A percentile compares a stretch with the other conserved stretches of the same genome.
These are phyloP conservation scores for Stenodema calcarata DNA, from an alignment of 2,888 invertebrate species.

Conservation along the genomic window DNA sequence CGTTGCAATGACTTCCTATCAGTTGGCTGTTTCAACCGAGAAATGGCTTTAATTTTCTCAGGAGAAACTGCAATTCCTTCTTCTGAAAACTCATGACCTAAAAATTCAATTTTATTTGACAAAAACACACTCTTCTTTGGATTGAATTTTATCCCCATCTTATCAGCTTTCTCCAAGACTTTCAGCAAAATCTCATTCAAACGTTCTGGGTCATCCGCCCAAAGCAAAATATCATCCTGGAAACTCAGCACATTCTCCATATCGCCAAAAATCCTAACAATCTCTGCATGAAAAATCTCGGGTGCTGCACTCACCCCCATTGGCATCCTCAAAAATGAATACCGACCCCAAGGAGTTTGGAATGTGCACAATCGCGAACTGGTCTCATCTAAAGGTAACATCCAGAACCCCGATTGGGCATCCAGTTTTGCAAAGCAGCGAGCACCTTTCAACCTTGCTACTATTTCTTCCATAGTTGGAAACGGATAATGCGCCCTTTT, in stretches of 20 bases:
- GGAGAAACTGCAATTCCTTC: constrained; percentile 52
- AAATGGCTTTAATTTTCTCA: constrained; percentile 27
- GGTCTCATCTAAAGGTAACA: constrained; percentile 10
- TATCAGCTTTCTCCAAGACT: constrained; percentile 41
- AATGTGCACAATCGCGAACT: constrained; percentile 36
- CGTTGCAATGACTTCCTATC: constrained; percentile 54
- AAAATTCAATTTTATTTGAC: constrained; percentile 54
- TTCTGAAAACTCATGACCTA: constrained; percentile 57
- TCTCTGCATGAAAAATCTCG: constrained; percentile 51
- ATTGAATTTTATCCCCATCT: constrained; percentile 57
- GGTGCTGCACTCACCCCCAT: constrained; percentile 60
- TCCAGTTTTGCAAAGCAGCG: constrained; percentile 44
- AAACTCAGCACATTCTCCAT: constrained; percentile 40
- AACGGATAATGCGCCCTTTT: constrained; percentile 37
- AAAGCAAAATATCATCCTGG: constrained; percentile 52
- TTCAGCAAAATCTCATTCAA: constrained; percentile 21
- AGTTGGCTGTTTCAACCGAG: constrained; percentile 55
- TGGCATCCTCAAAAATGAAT: constrained; percentile 59
- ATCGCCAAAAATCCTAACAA: constrained; percentile 40
- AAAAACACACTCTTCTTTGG: constrained; percentile 57
- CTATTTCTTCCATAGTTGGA: constrained; percentile 38
- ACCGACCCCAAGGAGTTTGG: constrained; percentile 48
- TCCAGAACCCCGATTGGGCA: constrained; percentile 42
- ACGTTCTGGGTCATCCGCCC: constrained; percentile 30
- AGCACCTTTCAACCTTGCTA: constrained; percentile 8